phyloP scores from a whole-genome alignment of 2,797 vertebrate genomes.

The Cuculus canorus region DNA sequence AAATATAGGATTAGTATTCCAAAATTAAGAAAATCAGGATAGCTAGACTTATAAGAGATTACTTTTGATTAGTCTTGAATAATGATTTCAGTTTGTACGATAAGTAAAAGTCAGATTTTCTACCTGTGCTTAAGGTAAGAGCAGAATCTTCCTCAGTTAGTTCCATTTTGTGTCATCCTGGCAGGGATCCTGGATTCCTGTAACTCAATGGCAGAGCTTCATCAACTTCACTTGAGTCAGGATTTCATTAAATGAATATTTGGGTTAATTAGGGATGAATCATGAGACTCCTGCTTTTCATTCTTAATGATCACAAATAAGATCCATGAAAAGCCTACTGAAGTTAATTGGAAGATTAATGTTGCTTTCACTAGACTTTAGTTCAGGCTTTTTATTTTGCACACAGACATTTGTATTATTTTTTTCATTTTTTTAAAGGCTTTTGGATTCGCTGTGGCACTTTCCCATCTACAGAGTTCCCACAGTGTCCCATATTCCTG shows the following conservation, averaged over 20 bases:
- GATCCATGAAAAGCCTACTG: slow-evolving; percentile 10
- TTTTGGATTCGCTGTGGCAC: not conserved
- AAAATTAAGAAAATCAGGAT: not conserved
- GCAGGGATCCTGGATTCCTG: not conserved
- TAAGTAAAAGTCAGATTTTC: not conserved
- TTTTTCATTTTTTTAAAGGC: not conserved
- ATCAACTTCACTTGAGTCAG: not conserved
- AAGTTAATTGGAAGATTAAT: slow-evolving; percentile 28
- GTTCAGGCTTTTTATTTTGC: not conserved
- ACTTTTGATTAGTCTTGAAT: not conserved
- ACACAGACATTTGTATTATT: not conserved
- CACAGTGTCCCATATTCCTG: not conserved
- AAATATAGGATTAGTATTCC: not conserved
- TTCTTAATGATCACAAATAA: slow-evolving; percentile 19
- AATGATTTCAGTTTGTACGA: not conserved
- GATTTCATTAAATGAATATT: slow-evolving; percentile 40
- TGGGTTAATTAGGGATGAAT: slow-evolving; percentile 24
- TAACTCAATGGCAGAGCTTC: not conserved
- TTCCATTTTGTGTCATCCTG: not conserved
- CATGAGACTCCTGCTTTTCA: slow-evolving; percentile 22
- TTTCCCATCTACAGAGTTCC: not conserved
- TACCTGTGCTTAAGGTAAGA: not conserved
- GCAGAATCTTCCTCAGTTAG: not conserved
- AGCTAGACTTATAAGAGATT: not conserved
- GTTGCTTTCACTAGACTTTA: not conserved